Base-by-base conservation (phyloP, 2,113 vertebrate species). In the Ceratotherium simum region DNA sequence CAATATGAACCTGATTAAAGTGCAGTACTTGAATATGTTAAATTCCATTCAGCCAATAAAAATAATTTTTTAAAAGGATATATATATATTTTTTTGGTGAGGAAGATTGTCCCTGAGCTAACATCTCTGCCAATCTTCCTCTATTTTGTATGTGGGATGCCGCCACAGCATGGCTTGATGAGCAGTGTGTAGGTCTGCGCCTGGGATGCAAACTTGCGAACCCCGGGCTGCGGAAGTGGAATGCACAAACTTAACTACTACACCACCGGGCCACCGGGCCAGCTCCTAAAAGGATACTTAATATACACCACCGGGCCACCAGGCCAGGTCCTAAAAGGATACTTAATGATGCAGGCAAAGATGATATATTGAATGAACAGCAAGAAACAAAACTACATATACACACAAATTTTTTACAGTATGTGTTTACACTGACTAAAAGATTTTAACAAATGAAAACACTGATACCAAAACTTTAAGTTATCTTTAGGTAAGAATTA, bases 31-130 rank as follows among this genome's bases (percentile, higher is more conserved):
- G 60, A 60, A 31, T 54, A 91, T 6, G 21, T 0, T 88, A 16
- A 81, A 95, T 79, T n/a, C 1, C 76, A 91, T 48, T 80, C 14
- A 73, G 79, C 33, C 46, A 86, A 82, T 58, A 96, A 93, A 93
- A 95, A 87, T 11, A 62, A 96, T 33, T 13, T 75, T 86, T 70
- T 89, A 58, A 69, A 80, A 95, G 6, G 21, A 27, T 67, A 76
- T 36, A 48, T 48, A 48, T 12, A 48, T 48, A n/a, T 48, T 48
- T 48, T 48, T 48, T 48, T 48, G 8, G 8, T 48, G 48, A 48
- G 48, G 48, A 48, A 48, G 48, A 48, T 48, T 48, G 48, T 9
- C 48, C 48, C 48, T 48, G 48, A 48, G 48, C 48, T 48, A 48
- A 48, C 48, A 48, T 11, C 48, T 48, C 11, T 48, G 48, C 48